phyloP scores from a whole-genome alignment of 2,888 invertebrate genomes.

The Xestia xanthographa region DNA sequence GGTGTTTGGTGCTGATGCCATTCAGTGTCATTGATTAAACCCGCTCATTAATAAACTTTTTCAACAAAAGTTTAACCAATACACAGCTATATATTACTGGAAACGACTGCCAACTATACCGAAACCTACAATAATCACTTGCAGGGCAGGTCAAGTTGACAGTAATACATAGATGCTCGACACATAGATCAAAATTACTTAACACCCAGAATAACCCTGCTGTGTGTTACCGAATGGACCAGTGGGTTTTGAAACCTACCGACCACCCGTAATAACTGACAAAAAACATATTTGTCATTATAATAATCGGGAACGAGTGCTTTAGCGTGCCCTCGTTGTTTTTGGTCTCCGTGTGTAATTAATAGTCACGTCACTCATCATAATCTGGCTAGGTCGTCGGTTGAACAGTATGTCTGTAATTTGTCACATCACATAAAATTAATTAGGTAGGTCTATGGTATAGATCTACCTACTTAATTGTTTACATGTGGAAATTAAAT shows the following conservation, averaged over 20 bases:
- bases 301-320: too few species aligned
- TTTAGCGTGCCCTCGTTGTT: not conserved
- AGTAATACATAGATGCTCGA: not conserved
- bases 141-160: not conserved
- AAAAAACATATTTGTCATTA: not conserved
- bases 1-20: not conserved
- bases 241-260: not conserved
- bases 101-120: not conserved
- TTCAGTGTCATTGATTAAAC: not conserved
- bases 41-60: not conserved
- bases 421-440: not conserved
- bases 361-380: not conserved
- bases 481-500: not conserved
- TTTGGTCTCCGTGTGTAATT: not conserved
- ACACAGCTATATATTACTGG: not conserved
- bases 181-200: not conserved
- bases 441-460: not conserved
- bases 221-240: not conserved
- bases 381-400: not conserved
- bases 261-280: not conserved
- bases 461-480: not conserved
- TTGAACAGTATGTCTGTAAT: not conserved
- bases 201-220: not conserved
- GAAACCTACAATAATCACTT: not conserved
- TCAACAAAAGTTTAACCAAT: not conserved